phyloP scores from a whole-genome alignment of 2,888 invertebrate genomes.

The Zygogramma bicolorata region DNA sequence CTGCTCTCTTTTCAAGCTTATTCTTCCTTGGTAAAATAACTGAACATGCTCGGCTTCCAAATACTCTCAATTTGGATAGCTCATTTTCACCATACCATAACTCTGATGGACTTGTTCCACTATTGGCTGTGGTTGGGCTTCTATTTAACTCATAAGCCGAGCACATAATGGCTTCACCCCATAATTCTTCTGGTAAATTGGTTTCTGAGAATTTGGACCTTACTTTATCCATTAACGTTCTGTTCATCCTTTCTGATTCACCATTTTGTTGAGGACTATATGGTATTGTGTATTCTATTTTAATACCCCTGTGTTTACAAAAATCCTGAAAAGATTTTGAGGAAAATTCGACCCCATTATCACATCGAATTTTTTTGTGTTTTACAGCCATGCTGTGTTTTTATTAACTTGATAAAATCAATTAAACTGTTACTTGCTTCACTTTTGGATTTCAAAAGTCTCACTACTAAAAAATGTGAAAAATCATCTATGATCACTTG shows the following conservation, averaged over 20 bases:
- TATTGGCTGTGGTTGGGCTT: constrained; percentile 38
- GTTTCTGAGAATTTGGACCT: constrained; percentile 45
- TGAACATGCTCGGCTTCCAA: constrained; percentile 47
- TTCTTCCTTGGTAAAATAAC: constrained; percentile 41
- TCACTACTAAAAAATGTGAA: constrained; percentile 39
- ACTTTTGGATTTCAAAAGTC: constrained; percentile 35
- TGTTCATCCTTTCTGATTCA: constrained; percentile 46
- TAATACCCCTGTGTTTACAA: constrained; percentile 42
- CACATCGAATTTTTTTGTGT: constrained; percentile 34
- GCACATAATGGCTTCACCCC: constrained; percentile 49
- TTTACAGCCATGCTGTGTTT: constrained; percentile 35
- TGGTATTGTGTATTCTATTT: constrained; percentile 40
- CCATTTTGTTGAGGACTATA: constrained; percentile 51
- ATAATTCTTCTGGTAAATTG: constrained; percentile 42
- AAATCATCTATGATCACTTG: constrained; percentile 43
- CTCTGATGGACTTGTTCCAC: constrained; percentile 36
- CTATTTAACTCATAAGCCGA: constrained; percentile 49
- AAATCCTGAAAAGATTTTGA: constrained; percentile 39
- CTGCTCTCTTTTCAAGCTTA: constrained; percentile 46
- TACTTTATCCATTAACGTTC: constrained; percentile 47
- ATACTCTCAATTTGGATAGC: constrained; percentile 45
- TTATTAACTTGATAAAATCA: constrained; percentile 38
- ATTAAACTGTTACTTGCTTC: constrained; percentile 37
- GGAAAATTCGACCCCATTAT: constrained; percentile 43
- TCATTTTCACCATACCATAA: constrained; percentile 45